Evolutionary conservation across 2,888 invertebrate genomes (phyloP), one percentile per base, ranked within the genome.

Genomic region (Lagria hirta): DNA sequence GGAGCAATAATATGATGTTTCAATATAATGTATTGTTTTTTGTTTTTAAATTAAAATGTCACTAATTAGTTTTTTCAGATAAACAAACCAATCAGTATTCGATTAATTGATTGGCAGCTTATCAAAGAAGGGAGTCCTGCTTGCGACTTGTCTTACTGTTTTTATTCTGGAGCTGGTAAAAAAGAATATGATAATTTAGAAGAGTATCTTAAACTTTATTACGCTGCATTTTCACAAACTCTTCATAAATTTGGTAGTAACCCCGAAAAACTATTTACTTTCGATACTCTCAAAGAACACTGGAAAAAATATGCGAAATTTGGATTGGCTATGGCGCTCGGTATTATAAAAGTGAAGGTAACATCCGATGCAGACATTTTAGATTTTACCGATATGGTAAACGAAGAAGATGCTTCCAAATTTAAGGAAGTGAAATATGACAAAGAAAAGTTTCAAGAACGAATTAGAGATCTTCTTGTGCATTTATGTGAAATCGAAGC

Each of bases 1-100:
- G 59, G 57, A 52, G 50, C 22, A 22, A 22, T 22, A 22, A 22
- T 22, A 8, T 22, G 3, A 22, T 22, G 22, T 22, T 22, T 11
- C 3, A 4, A 7, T 3, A 3, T 22, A 3, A 22, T n/a, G 22
- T 22, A 7, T 3, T 7, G 3, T 4, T 8, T 22, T 7, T 22
- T 18, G 6, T 4, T n/a, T 18, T 18, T 4, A 22, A 22, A 22
- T 3, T 22, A 22, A 8, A 4, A 8, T 22, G 4, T 3, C n/a
- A 4, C 10, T 7, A 22, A 22, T 7, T 8, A 8, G n/a, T 22
- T 3, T 22, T 22, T 22, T 3, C 22, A 22, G 22, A 22, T 8
- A 4, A 11, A n/a, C n/a, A 35, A 26, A 26, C 17, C 8, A 12
- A 12, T 12, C 5, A 12, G 17, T 1, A 35, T 35, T 2, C 24